Percentiles rank a stretch among this genome's conserved stretches.
Conservation (phyloP, 2,888 invertebrate genomes). For the Dolomedes plantarius region DNA sequence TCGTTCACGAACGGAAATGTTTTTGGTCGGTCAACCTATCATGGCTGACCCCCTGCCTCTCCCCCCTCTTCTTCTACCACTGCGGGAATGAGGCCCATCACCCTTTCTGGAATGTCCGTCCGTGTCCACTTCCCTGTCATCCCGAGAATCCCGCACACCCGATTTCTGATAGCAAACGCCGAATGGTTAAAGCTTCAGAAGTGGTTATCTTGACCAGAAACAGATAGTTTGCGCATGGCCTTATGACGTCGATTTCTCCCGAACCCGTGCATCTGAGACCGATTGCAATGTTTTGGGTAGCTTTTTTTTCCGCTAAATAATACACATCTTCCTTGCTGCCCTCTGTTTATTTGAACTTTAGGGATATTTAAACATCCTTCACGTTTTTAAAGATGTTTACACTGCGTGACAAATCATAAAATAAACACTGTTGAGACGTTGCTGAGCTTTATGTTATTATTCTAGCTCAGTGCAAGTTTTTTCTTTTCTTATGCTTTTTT, state of each 20-base stretch:
- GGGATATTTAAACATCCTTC: background rate
- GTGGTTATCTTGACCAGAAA: slow-evolving; percentile 58
- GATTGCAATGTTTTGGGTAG: slow-evolving; percentile 21
- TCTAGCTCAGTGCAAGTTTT: background rate
- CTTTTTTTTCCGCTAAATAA: background rate
- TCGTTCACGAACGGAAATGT: slow-evolving; percentile 63
- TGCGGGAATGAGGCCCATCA: slow-evolving; percentile 34
- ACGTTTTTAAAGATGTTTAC: background rate
- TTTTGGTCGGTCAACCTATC: slow-evolving; percentile 70
- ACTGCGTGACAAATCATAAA: background rate
- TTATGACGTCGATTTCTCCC: slow-evolving; percentile 47
- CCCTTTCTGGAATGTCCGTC: slow-evolving; percentile 27
- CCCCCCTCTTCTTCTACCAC: slow-evolving; percentile 18
- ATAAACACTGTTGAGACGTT: background rate
- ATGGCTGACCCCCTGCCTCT: slow-evolving; percentile 64
- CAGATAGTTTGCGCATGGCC: slow-evolving; percentile 62
- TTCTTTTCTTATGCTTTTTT: background rate
- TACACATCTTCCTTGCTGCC: background rate
- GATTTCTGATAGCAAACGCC: slow-evolving; percentile 49
- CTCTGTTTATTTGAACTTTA: background rate
- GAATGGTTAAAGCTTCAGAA: slow-evolving; percentile 49
- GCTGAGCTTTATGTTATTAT: background rate
- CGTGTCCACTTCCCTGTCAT: slow-evolving; percentile 38
- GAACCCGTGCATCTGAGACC: slow-evolving; percentile 1
- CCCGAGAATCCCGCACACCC: slow-evolving; percentile 7